These are phyloP conservation scores for Eospalax fontanierii DNA, from an alignment of 2,797 vertebrate genomes.

Conservation along the genomic window DNA sequence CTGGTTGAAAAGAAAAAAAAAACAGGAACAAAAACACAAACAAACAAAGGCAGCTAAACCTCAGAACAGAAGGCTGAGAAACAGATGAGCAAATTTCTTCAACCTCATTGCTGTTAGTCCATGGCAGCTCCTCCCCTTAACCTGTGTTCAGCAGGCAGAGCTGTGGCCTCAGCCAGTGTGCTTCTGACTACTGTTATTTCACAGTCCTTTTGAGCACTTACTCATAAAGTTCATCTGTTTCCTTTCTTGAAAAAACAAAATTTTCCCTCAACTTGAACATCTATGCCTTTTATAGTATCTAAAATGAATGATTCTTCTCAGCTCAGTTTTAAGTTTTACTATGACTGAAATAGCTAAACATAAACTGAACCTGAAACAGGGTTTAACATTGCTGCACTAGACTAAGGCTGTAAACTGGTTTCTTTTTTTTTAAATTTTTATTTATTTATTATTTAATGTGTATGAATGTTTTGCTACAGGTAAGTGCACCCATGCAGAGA, in stretches of 20 bases:
- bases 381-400: not conserved
- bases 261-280: conserved; percentile 47
- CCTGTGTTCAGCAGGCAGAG: not conserved
- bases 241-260: conserved; percentile 30
- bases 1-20: not conserved
- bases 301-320: conserved; percentile 49
- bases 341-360: conserved; percentile 39
- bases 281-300: conserved; percentile 44
- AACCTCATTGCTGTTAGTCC: conserved; percentile 1
- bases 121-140: not conserved
- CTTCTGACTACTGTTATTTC: not conserved
- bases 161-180: not conserved
- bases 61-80: not conserved
- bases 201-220: not conserved
- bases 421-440: too few relatives aligned
- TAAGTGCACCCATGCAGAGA: too few relatives aligned
- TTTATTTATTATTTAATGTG: too few relatives aligned
- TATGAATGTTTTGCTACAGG: too few relatives aligned
- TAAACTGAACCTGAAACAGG: conserved; percentile 25
- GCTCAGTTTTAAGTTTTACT: conserved; percentile 47
- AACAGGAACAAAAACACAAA: too few relatives aligned
- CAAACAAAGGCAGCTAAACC: not conserved
- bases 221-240: not conserved
- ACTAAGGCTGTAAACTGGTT: not conserved
- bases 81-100: not conserved